These are phyloP conservation scores for Aphidius gifuensis DNA, from an alignment of 1,140 invertebrate genomes.

Conservation along the genomic window DNA sequence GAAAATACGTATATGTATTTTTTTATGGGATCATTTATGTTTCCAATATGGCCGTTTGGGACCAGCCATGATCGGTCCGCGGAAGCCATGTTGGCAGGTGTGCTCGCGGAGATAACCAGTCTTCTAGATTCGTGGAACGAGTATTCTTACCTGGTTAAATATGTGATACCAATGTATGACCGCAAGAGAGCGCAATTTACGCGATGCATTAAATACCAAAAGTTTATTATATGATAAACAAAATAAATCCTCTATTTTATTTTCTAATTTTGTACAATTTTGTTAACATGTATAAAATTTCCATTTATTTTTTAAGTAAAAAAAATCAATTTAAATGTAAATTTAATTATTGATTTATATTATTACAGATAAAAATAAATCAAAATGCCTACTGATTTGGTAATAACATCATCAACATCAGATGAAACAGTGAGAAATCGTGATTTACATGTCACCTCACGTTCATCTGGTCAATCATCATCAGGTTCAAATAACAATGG, in stretches of 20 bases:
- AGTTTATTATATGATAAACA: background rate
- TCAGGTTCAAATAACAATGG: conserved; percentile 53
- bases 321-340: no score
- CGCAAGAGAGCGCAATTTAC: conserved; percentile 26
- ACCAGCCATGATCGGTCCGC: conserved; percentile 53
- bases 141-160: conserved; percentile 9
- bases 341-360: background rate
- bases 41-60: conserved; percentile 51
- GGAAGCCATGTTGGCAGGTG: conserved; percentile 59
- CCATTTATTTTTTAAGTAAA: no score
- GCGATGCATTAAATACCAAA: background rate
- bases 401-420: conserved; percentile 45
- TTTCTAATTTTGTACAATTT: no score
- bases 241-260: background rate
- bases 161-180: conserved; percentile 13
- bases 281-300: no score
- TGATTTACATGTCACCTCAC: conserved; percentile 28
- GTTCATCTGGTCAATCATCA: conserved; percentile 34
- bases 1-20: conserved; percentile 22
- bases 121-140: conserved; percentile 28
- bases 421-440: conserved; percentile 37
- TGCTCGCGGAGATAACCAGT: conserved; percentile 32
- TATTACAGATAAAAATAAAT: conserved; percentile 27
- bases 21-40: conserved; percentile 35
- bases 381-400: conserved; percentile 51